Percentiles rank a stretch among this genome's conserved stretches.
These are phyloP conservation scores for Terebella lapidaria DNA, from an alignment of 2,888 invertebrate genomes.

Conservation along the genomic window DNA sequence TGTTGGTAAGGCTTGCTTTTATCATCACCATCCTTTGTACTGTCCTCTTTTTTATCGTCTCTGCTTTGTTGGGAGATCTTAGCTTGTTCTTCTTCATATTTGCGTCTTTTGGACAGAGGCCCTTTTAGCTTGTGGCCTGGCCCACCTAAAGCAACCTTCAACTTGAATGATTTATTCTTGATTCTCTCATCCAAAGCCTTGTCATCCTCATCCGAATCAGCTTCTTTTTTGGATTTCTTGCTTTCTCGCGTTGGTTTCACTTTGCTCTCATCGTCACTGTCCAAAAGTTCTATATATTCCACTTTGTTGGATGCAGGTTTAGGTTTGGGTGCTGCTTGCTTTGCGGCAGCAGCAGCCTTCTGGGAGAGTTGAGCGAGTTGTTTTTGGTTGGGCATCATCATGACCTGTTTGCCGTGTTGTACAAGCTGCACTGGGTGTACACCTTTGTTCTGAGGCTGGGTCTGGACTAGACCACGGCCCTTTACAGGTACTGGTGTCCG, in stretches of 20 bases:
- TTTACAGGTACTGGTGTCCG: neutral
- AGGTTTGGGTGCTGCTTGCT: neutral
- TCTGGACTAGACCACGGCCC: neutral
- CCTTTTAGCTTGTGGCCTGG: neutral
- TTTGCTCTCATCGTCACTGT: neutral
- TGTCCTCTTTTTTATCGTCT: neutral
- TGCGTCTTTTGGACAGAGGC: neutral
- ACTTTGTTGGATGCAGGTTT: neutral
- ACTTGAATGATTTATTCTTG: neutral
- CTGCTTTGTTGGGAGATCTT: neutral
- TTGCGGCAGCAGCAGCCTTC: neutral
- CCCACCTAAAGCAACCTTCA: neutral
- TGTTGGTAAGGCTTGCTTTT: too few species aligned
- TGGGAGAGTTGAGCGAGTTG: neutral
- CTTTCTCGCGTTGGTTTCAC: neutral
- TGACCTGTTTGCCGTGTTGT: neutral
- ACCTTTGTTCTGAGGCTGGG: neutral
- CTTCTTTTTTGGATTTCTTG: neutral
- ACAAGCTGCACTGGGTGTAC: neutral
- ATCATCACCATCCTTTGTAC: too few species aligned
- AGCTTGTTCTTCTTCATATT: neutral
- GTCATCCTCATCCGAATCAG: too few species aligned
- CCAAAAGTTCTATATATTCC: neutral
- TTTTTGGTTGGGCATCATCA: neutral
- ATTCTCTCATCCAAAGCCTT: too few species aligned